A percentile compares a stretch with the other conserved stretches of the same genome.
Conservation (phyloP, 2,797 vertebrate genomes). For the Odontamblyopus rebecca region DNA sequence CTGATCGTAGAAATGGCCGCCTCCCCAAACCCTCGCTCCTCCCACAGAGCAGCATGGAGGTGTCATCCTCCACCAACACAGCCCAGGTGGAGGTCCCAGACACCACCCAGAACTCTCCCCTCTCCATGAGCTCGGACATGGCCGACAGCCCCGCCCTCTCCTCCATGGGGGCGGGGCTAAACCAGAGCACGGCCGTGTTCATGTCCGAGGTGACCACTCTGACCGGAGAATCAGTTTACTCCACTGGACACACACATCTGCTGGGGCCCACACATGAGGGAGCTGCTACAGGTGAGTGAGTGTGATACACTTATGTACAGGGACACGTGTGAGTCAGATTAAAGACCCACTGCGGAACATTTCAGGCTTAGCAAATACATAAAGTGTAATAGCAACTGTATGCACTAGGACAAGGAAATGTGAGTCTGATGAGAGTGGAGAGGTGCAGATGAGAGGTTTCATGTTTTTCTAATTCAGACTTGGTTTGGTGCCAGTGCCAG, state of each 20-base stretch:
- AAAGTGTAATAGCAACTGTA: too few relatives aligned
- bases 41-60: constrained; percentile 97
- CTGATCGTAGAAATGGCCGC: constrained; percentile 94
- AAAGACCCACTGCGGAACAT: too few relatives aligned
- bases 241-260: constrained; percentile 90
- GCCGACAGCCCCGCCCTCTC: constrained; percentile 94
- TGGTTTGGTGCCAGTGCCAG: too few relatives aligned
- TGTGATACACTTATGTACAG: too few relatives aligned
- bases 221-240: constrained; percentile 93
- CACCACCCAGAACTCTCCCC: constrained; percentile 96
- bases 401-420: too few relatives aligned
- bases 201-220: constrained; percentile 95
- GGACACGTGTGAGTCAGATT: too few relatives aligned
- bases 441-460: too few relatives aligned
- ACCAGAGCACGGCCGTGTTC: constrained; percentile 92
- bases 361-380: too few relatives aligned
- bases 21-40: constrained; percentile 92
- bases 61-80: constrained; percentile 87
- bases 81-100: constrained; percentile 98
- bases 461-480: too few relatives aligned
- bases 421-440: too few relatives aligned
- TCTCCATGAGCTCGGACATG: constrained; percentile 97
- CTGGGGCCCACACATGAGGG: constrained; percentile 89
- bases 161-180: constrained; percentile 89
- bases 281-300: constrained; percentile 35